Conservation (phyloP, 1,140 invertebrate species). For the Stegodyphus dumicola region DNA sequence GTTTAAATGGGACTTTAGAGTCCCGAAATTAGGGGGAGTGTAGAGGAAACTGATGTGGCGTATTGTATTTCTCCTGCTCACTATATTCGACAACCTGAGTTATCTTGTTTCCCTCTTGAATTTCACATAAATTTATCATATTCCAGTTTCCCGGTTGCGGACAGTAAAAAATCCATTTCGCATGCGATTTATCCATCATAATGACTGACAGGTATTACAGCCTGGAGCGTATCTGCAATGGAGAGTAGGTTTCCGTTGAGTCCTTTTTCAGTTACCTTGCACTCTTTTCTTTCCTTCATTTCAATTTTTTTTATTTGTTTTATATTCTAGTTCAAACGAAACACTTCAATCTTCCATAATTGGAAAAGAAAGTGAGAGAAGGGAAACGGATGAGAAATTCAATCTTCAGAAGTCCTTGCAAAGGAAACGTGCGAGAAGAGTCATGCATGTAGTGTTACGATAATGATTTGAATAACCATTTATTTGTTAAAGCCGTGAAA, state of each 20-base stretch:
- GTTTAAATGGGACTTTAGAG: conserved; percentile 56
- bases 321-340: no score
- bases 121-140: conserved; percentile 58
- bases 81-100: conserved; percentile 20
- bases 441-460: no score
- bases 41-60: background rate
- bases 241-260: background rate
- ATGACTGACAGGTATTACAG: conserved; percentile 30
- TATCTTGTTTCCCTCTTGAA: conserved; percentile 52
- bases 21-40: conserved; percentile 46
- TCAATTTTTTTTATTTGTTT: no score
- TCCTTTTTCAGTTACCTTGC: background rate
- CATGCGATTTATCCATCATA: conserved; percentile 20
- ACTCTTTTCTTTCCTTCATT: no score
- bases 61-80: conserved; percentile 39
- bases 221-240: background rate
- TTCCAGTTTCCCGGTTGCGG: conserved; percentile 27
- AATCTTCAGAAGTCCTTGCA: no score
- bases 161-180: conserved; percentile 26
- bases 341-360: no score
- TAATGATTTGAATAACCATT: no score
- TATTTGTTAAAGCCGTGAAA: no score
- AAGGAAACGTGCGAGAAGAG: no score
- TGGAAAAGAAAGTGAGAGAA: no score
- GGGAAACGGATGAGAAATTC: no score